Conservation (phyloP, 2,888 invertebrate species). For the Noctua janthe region DNA sequence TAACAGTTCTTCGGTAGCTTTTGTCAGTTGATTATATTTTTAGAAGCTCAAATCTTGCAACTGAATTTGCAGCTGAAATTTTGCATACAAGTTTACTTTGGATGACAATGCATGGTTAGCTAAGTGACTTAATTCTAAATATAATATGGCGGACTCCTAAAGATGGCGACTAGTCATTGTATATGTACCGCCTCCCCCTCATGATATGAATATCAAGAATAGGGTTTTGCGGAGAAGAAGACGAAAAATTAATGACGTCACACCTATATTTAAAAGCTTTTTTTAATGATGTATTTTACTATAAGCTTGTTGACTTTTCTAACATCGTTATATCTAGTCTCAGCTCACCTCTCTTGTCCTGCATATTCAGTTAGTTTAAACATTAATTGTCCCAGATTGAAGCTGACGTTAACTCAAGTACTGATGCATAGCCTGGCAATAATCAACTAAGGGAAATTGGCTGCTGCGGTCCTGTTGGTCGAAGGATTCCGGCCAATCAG, state of each 20-base stretch:
- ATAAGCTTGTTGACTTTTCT: too few species aligned
- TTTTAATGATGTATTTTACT: too few species aligned
- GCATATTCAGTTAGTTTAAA: neutral
- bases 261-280: neutral
- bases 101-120: neutral
- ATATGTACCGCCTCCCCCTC: too few species aligned
- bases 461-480: constrained; percentile 15
- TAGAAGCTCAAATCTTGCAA: neutral
- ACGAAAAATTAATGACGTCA: neutral
- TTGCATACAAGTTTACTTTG: neutral
- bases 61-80: neutral
- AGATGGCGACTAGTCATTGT: neutral
- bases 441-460: constrained; percentile 49
- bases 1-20: neutral
- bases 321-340: neutral
- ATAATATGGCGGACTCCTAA: neutral
- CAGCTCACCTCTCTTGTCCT: neutral
- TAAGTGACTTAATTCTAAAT: neutral
- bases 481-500: constrained; percentile 38
- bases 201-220: neutral
- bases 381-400: constrained; percentile 13
- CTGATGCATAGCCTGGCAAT: constrained; percentile 17
- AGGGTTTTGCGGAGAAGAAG: neutral
- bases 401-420: constrained; percentile 15
- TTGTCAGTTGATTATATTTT: neutral